phyloP scores from a whole-genome alignment of 2,888 invertebrate genomes.

The Stegophylla sp. region DNA sequence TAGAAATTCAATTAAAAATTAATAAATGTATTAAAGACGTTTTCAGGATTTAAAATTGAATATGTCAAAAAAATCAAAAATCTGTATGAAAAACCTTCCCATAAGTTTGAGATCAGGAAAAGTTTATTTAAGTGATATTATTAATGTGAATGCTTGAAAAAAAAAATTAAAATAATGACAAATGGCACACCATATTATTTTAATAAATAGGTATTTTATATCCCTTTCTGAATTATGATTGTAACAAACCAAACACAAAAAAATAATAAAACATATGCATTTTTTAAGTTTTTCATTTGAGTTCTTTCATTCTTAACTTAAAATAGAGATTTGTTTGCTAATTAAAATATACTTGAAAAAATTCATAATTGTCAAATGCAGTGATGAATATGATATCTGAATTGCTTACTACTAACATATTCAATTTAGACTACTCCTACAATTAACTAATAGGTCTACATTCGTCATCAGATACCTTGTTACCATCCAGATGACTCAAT shows the following conservation, averaged over 20 bases:
- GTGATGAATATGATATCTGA: background rate
- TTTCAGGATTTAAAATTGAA: conserved; percentile 50
- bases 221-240: conserved; percentile 2
- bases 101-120: conserved; percentile 59
- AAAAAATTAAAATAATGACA: conserved; percentile 13
- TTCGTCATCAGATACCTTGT: no score
- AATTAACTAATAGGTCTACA: conserved; percentile 52
- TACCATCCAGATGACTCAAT: no score
- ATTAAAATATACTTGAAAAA: conserved; percentile 31
- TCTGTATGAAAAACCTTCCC: conserved; percentile 50
- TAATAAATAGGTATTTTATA: conserved; percentile 28
- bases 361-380: conserved; percentile 45
- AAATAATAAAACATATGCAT: background rate
- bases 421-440: conserved; percentile 41
- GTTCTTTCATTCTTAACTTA: background rate
- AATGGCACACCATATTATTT: conserved; percentile 44
- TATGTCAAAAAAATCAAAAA: conserved; percentile 39
- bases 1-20: conserved; percentile 38
- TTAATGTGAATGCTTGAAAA: conserved; percentile 35
- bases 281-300: conserved; percentile 32
- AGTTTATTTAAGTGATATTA: conserved; percentile 25
- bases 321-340: conserved; percentile 5
- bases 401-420: conserved; percentile 42
- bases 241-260: conserved; percentile 14
- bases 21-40: conserved; percentile 3